Conservation (phyloP, 1,140 invertebrate genomes). For the Anastatus disparis region DNA sequence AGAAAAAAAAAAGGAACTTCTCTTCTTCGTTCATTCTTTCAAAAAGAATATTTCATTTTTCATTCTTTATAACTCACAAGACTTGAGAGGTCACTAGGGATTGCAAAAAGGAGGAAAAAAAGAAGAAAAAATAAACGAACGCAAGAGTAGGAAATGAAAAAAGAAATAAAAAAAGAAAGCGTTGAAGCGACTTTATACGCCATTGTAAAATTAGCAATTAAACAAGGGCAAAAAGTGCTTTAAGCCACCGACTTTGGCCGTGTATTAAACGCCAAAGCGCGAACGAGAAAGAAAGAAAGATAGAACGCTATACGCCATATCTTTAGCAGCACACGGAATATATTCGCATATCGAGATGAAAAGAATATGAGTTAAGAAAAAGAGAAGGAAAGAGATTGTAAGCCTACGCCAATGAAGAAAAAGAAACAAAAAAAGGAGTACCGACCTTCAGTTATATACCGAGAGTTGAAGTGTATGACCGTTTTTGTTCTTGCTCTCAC, state of each 20-base stretch:
- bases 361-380: not conserved
- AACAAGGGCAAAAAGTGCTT: slow-evolving; percentile 31
- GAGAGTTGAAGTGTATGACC: slow-evolving; percentile 56
- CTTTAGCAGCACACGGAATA: too few species aligned
- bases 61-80: slow-evolving; percentile 19
- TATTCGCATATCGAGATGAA: slow-evolving; percentile 35
- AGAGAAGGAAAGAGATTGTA: not conserved
- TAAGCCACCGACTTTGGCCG: too few species aligned
- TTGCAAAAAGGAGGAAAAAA: slow-evolving; percentile 7
- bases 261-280: too few species aligned
- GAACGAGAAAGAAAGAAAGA: too few species aligned
- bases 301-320: too few species aligned
- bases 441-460: slow-evolving; percentile 62
- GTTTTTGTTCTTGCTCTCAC: slow-evolving; percentile 52
- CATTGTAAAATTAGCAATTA: slow-evolving; percentile 39
- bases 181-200: slow-evolving; percentile 2
- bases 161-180: not conserved
- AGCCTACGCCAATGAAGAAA: slow-evolving; percentile 58
- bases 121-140: not conserved
- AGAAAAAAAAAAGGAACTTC: not conserved
- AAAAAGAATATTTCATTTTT: slow-evolving; percentile 32
- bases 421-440: too few species aligned
- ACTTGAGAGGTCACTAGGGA: not conserved
- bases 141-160: not conserved
- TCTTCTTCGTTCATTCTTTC: not conserved